phyloP scores from a whole-genome alignment of 2,113 vertebrate genomes.

The Sorex fumeus region DNA sequence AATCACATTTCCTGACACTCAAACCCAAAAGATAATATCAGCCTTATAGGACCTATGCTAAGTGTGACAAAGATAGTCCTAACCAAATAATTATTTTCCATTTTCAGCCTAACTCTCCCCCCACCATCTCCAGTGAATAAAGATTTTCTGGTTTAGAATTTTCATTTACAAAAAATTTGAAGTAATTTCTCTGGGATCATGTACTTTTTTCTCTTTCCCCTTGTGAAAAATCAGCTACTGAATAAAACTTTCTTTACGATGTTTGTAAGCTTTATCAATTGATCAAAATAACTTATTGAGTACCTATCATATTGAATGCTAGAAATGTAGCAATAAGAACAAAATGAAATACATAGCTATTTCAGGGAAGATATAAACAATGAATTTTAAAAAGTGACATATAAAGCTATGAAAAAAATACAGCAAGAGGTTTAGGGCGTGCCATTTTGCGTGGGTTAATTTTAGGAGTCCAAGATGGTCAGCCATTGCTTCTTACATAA shows the following conservation, averaged over 20 bases:
- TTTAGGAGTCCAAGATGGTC: not conserved
- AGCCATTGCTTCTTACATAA: not conserved
- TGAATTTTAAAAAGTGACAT: not conserved
- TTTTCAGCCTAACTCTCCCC: not conserved
- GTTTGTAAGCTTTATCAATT: not conserved
- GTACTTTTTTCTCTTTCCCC: not conserved
- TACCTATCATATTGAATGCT: not conserved
- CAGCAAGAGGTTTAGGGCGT: accelerated
- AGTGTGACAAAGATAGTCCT: not conserved
- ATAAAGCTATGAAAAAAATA: not conserved
- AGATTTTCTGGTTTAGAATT: not conserved
- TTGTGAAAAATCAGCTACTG: not conserved
- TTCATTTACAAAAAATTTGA: not conserved
- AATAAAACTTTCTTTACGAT: not conserved
- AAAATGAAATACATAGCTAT: not conserved
- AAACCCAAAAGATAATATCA: not conserved
- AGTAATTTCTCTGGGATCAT: not conserved
- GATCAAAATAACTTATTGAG: not conserved
- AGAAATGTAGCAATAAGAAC: not conserved
- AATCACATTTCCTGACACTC: not conserved
- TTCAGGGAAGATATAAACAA: not conserved
- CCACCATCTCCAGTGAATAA: not conserved
- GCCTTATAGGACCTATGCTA: not conserved
- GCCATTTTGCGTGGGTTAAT: not conserved
- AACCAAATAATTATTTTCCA: not conserved